Base-by-base conservation (phyloP, 2,113 vertebrate species). In the Campylomormyrus numenius region DNA sequence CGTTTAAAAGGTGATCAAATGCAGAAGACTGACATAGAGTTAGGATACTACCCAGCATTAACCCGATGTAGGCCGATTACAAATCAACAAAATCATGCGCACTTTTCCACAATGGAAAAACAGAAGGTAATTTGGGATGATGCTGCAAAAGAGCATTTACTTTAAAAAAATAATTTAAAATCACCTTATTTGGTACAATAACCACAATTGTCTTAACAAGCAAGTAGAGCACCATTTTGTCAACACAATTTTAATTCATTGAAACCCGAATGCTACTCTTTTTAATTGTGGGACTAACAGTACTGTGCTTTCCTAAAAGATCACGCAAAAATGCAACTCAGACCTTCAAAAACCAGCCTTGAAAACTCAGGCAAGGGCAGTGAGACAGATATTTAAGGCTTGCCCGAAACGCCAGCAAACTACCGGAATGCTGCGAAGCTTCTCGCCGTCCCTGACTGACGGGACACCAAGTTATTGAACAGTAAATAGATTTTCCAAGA, bases 401-500 rank as follows among this genome's bases (percentile, higher is more conserved):
- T 89, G 88, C 24, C 27, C 10, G 85, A 49, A 27, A 49, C 27
- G 50, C 13, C n/a, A 87, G 85, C 49, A 56, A 31, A 39, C n/a
- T 53, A 53, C 50, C 85, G 85, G 85, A 50, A 86, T 15, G 85
- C 45, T 24, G n/a, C 48, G 13, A 35, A 31, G 85, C 48, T n/a
- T 49, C 31, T 49, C 21, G 27, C 70, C 88, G 17, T 17, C 27
- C 27, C 7, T 85, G 89, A 85, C 24, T 90, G 56, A 86, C 85
- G 52, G 31, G 11, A 56, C 83, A 86, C 24, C 45, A 58, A 15
- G 53, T 90, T 66, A 90, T 86, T 85, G 89, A 52, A 90, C 53
- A 62, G 52, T 70, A 87, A 90, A 86, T 52, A 56, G 89, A 85
- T 89, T 85, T 89, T 89, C 52, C 89, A 58, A 56, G 48, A 89